These are phyloP conservation scores for Porites rus DNA, from an alignment of 92 coral and sea anemone species.

Conservation along the genomic window DNA sequence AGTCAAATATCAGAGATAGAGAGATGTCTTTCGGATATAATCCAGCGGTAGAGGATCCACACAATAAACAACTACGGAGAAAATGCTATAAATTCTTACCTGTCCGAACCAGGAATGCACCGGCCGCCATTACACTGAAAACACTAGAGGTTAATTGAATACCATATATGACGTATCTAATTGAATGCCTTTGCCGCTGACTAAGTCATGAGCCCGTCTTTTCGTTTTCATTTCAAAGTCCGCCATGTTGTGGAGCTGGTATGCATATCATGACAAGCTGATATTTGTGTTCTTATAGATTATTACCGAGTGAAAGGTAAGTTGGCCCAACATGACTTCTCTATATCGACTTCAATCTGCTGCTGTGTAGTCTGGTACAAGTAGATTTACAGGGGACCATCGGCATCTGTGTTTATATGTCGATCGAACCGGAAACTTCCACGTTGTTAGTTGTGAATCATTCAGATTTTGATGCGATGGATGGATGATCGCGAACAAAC, in stretches of 20 bases:
- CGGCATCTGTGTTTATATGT: too few relatives aligned
- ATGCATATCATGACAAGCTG: too few relatives aligned
- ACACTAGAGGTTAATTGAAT: constrained; percentile 24
- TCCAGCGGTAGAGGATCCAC: not conserved
- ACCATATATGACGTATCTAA: not conserved
- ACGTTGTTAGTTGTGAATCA: too few relatives aligned
- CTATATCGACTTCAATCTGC: not conserved
- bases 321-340: not conserved
- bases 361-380: too few relatives aligned
- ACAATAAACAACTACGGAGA: not conserved
- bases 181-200: constrained; percentile 31
- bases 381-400: too few relatives aligned
- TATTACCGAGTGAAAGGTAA: constrained; percentile 10
- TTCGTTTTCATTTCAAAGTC: not conserved
- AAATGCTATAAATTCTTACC: not conserved
- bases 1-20: not conserved
- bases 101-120: constrained; percentile 27
- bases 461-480: too few relatives aligned
- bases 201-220: constrained; percentile 18
- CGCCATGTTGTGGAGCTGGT: not conserved
- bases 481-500: too few relatives aligned
- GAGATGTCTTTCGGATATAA: not conserved
- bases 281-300: not conserved
- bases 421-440: too few relatives aligned
- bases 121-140: constrained; percentile 19